Evolutionary conservation across 2,113 vertebrate genomes (phyloP), one percentile per base, ranked within the genome.

Genomic region (Zosterops pallidus): DNA sequence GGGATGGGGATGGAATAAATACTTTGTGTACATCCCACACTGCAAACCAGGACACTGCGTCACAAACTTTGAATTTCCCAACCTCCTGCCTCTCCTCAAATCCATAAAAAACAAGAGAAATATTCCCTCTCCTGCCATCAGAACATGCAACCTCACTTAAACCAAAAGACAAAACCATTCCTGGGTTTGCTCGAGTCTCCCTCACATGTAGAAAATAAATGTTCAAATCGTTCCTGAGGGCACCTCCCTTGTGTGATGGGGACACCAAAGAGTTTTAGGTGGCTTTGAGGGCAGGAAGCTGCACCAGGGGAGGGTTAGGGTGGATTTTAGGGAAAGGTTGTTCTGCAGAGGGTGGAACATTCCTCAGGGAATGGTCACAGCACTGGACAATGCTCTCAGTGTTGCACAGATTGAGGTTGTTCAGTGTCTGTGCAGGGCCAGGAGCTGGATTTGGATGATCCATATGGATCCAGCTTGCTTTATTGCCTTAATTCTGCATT

Each of bases 191-290:
- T 46, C 11, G 20, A 44, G 20, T n/a, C 35, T 49, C n/a, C 3
- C 11, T 3, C 3, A 9, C 0, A 0, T 4, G n/a, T 2, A 55
- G 85, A 56, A 94, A 65, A 65, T 62, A 42, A 68, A 53, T 5
- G 13, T n/a, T 35, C 19, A 53, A 64, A 16, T 44, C 0, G 1
- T 44, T 59, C 70, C 41, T 5, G 4, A 19, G 37, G 24, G 11
- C 23, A 31, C 1, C 39, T 72, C 47, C n/a, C 28, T 71, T 20
- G 0, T 8, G 22, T 31, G 42, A 5, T 0, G 0, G 20, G 35
- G 52, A 19, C 74, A 41, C 41, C 39, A 5, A 25, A 26, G 60
- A 16, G 31, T 33, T 64, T 10, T 15, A 9, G 17, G 26, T 25
- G n/a, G 52, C 21, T 68, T 60, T 24, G 9, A 21, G 5, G 7